A percentile compares a stretch with the other conserved stretches of the same genome.
phyloP scores from a whole-genome alignment of 2,797 vertebrate species.

The Anolis apletophallus region DNA sequence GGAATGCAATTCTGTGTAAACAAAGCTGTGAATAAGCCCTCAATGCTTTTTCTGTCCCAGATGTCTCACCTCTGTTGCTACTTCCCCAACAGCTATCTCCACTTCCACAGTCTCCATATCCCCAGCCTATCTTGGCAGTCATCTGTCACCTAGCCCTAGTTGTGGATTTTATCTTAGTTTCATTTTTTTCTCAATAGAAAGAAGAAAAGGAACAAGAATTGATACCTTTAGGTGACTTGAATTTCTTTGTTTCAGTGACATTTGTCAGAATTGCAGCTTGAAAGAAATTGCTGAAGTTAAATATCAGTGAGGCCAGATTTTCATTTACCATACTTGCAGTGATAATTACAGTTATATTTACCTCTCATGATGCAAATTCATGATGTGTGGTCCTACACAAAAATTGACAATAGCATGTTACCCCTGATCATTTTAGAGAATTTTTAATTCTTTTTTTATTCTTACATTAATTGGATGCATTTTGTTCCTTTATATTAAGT shows the following conservation, averaged over 20 bases:
- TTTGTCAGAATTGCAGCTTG: not conserved
- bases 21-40: not conserved
- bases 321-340: not conserved
- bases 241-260: not conserved
- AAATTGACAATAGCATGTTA: not conserved
- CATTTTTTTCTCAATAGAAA: not conserved
- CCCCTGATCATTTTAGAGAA: not conserved
- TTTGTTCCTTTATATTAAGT: no score
- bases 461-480: no score
- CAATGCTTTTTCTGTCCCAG: not conserved
- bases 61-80: not conserved
- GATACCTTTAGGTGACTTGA: not conserved
- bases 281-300: not conserved
- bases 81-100: not conserved
- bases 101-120: no score
- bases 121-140: not conserved
- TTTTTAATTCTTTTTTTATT: no score
- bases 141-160: not conserved
- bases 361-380: not conserved
- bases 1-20: not conserved
- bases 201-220: not conserved
- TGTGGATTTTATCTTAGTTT: not conserved
- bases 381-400: not conserved
- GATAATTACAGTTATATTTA: not conserved
- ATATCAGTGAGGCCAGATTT: not conserved